Evolutionary conservation across 2,888 invertebrate species (phyloP).

Genomic region (Lacanobia oleracea): DNA sequence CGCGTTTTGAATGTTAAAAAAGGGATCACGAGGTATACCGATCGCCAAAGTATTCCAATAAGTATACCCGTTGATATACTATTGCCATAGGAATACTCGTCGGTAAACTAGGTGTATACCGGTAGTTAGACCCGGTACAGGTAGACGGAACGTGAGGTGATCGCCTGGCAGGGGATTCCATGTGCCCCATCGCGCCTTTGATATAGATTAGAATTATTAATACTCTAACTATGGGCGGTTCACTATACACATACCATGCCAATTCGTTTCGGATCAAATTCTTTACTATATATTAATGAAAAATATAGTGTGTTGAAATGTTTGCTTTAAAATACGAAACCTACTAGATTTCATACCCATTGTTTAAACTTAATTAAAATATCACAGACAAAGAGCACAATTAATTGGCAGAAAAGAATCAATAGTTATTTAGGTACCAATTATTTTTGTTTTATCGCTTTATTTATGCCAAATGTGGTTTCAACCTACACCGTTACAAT

Average conservation of each 20-base stretch:
- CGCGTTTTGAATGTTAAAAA: neutral
- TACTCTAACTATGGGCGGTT: slow-evolving; percentile 31
- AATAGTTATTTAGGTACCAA: no score
- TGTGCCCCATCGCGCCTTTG: slow-evolving; percentile 65
- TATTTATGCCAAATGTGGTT: neutral
- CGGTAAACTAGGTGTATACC: slow-evolving; percentile 25
- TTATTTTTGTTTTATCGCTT: neutral
- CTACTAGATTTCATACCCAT: neutral
- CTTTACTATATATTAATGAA: neutral
- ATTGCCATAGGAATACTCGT: slow-evolving; percentile 12
- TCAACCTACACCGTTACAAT: neutral
- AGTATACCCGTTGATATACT: slow-evolving; percentile 34
- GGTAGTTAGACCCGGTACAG: slow-evolving; percentile 62
- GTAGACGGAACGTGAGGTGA: slow-evolving; percentile 75
- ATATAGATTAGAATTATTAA: slow-evolving; percentile 70
- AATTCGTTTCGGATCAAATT: slow-evolving; percentile 62
- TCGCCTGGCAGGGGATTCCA: slow-evolving; percentile 71
- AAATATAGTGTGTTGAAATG: neutral
- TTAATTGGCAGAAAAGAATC: neutral
- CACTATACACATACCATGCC: slow-evolving; percentile 47
- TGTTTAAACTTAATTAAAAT: neutral
- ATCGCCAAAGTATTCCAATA: slow-evolving; percentile 33
- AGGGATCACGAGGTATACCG: neutral
- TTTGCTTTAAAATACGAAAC: no score
- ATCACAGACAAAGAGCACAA: neutral